Conservation (phyloP, 2,797 vertebrate species). For the Acropternis orthonyx region DNA sequence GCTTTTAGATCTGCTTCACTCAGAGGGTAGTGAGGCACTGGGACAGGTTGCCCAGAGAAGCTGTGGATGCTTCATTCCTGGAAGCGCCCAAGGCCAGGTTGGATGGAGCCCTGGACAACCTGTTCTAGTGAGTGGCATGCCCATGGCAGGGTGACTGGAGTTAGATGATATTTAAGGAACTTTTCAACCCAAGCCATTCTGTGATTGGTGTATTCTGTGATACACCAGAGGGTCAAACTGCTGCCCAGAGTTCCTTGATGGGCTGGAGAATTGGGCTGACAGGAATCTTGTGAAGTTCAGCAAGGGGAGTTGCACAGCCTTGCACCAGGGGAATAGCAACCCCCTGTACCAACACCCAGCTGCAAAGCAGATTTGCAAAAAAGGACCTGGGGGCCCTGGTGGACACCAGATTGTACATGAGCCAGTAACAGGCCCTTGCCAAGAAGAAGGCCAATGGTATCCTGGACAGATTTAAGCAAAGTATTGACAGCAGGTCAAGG, state of each 20-base stretch:
- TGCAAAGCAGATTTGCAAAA: not conserved
- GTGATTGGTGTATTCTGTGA: not conserved
- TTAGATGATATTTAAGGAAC: not conserved
- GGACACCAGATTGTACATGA: not conserved
- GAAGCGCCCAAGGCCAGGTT: not conserved
- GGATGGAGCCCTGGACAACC: not conserved
- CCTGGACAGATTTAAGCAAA: not conserved
- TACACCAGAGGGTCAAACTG: not conserved
- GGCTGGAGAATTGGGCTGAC: not conserved
- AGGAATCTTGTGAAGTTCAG: not conserved
- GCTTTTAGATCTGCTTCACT: not conserved
- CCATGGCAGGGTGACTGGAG: not conserved
- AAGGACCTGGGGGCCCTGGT: not conserved
- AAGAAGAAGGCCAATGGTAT: not conserved
- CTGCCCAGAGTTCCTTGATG: not conserved
- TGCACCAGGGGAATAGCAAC: fast-evolving
- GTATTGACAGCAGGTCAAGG: not conserved
- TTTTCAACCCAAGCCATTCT: not conserved
- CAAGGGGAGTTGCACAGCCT: not conserved
- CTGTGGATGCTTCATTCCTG: not conserved
- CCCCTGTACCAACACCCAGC: not conserved
- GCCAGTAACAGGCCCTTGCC: not conserved
- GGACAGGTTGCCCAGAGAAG: not conserved
- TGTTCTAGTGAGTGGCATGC: too few species aligned
- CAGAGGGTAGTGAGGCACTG: not conserved